A percentile compares a stretch with the other conserved stretches of the same genome.
These are phyloP conservation scores for Perizoma flavofasciatum DNA, from an alignment of 2,888 invertebrate genomes.

Conservation along the genomic window DNA sequence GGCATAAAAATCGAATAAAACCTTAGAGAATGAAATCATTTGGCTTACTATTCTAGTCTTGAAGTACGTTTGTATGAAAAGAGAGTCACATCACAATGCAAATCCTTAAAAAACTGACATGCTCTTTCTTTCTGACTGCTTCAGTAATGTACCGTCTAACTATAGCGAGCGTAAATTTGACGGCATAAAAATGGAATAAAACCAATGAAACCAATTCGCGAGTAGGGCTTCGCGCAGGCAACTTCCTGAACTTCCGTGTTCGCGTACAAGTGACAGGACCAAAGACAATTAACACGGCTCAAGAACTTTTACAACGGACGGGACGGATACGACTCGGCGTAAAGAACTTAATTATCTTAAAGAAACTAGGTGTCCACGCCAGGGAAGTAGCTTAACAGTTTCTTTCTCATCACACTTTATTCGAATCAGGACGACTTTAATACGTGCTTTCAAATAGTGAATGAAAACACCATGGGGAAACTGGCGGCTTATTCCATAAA, in stretches of 20 bases:
- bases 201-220: constrained; percentile 19
- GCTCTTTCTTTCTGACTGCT: constrained; percentile 2
- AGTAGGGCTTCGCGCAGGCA: constrained; percentile 25
- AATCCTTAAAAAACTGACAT: no score
- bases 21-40: no score
- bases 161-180: neutral
- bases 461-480: no score
- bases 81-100: no score
- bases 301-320: neutral
- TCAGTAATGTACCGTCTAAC: constrained; percentile 14
- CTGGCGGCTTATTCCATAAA: no score
- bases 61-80: no score
- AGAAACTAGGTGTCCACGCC: no score
- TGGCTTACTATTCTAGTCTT: neutral
- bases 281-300: constrained; percentile 26
- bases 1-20: constrained; percentile 18
- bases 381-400: no score
- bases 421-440: no score
- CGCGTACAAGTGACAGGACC: constrained; percentile 18
- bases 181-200: constrained; percentile 18
- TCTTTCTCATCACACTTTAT: no score
- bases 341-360: neutral
- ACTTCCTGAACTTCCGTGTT: constrained; percentile 29
- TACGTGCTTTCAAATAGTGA: no score
- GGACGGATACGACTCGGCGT: neutral